Evolutionary conservation across 2,888 invertebrate genomes (phyloP).

Genomic region (Pheosia tremula): DNA sequence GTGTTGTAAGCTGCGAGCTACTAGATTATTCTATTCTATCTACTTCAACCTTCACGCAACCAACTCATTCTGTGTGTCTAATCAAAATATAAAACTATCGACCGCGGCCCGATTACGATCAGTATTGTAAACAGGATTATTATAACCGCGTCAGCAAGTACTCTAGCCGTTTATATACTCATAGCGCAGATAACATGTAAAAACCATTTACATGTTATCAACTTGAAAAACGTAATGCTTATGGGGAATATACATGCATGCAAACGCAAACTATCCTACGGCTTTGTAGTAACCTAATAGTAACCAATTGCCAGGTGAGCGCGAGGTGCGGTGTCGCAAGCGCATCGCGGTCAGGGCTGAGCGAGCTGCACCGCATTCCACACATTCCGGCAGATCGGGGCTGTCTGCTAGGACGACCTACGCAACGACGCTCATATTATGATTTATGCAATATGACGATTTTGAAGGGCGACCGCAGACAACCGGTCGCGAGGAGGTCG

Average conservation of each 20-base stretch:
- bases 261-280: background rate
- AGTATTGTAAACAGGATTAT: background rate
- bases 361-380: background rate
- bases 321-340: background rate
- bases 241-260: background rate
- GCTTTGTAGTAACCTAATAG: too few relatives aligned
- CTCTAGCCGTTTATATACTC: too few relatives aligned
- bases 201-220: too few relatives aligned
- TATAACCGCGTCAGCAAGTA: background rate
- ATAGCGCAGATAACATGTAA: too few relatives aligned
- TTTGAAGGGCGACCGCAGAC: background rate
- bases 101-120: background rate
- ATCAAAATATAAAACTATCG: background rate
- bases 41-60: background rate
- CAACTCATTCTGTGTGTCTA: background rate
- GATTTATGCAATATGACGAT: constrained; percentile 1
- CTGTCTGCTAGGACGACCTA: background rate
- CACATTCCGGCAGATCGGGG: background rate
- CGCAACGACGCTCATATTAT: background rate
- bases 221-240: background rate
- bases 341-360: constrained; percentile 3
- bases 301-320: background rate
- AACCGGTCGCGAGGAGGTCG: background rate
- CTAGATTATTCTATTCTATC: too few relatives aligned
- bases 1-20: background rate